Evolutionary conservation across 2,113 vertebrate species (phyloP), one percentile per base, ranked within the genome.

Genomic region (Lagenorhynchus albirostris): DNA sequence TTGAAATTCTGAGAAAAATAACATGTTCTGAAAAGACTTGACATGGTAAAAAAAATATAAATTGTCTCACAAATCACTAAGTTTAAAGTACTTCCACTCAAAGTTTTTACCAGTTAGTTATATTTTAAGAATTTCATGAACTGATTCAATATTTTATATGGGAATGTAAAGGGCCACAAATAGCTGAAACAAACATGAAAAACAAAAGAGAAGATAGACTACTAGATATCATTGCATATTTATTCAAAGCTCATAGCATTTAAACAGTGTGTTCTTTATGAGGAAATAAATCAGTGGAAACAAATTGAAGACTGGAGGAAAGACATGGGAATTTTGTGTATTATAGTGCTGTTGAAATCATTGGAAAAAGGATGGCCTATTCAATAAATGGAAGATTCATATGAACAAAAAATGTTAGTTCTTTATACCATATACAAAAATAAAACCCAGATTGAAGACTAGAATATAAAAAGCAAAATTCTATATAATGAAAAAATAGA

Each of bases 381-480:
- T 86, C 26, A 68, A 31, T 92, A 87, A 85, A 58, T 74, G 50
- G 29, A 92, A 96, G 63, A 60, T 55, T 82, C 13, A 94, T 79
- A 65, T 94, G 41, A 94, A 70, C 25, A 68, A 81, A 74, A 89
- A 55, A 10, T 73, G 38, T 36, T 81, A 79, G 25, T 12, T 89
- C 17, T 23, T 82, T 88, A 62, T n/a, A 55, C 47, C 23, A 94
- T 85, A 86, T 82, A 63, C 3, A 96, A 94, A 94, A 77, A 18
- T 89, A 80, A 84, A 89, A 62, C 25, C 13, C 44, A 58, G 36
- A 53, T 26, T 93, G 20, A 82, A 62, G 29, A 47, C 13, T 77
- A 81, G 71, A 89, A 91, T 82, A 93, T 71, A 60, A 88, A 93
- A 93, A 65, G 25, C n/a, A 94, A 88, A 91, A 93, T 68, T 92